A percentile compares a stretch with the other conserved stretches of the same genome.
phyloP scores from a whole-genome alignment of 2,797 vertebrate species.

The Danio choprae region DNA sequence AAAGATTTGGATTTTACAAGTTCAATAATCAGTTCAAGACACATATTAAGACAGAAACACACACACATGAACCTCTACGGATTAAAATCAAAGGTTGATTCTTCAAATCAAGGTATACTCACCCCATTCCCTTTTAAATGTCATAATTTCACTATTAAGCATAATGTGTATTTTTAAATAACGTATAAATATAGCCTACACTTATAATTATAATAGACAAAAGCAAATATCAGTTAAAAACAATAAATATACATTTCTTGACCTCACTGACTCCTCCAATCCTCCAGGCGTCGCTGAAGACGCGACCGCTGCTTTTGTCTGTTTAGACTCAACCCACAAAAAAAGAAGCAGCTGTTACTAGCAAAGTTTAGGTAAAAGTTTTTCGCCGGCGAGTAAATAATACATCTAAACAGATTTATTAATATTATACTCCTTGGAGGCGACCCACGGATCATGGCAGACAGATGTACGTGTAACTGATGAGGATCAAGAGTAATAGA shows the following conservation, averaged over 20 bases:
- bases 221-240: too few relatives aligned
- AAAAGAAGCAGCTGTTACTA: constrained; percentile 34
- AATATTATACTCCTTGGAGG: not conserved
- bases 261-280: not conserved
- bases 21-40: too few relatives aligned
- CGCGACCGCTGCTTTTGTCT: not conserved
- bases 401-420: not conserved
- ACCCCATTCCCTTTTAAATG: too few relatives aligned
- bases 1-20: too few relatives aligned
- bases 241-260: too few relatives aligned
- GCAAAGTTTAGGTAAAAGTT: constrained; percentile 27
- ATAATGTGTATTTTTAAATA: too few relatives aligned
- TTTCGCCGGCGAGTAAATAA: constrained; percentile 10
- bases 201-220: too few relatives aligned
- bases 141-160: too few relatives aligned
- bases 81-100: too few relatives aligned
- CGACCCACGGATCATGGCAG: not conserved
- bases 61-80: too few relatives aligned
- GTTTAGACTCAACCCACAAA: constrained; percentile 18
- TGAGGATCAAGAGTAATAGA: constrained; percentile 8
- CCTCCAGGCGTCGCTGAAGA: constrained; percentile 6
- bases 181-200: too few relatives aligned
- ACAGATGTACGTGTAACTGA: not conserved
- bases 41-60: constrained; percentile 93
- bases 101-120: too few relatives aligned